Evolutionary conservation across 53 echinoderm and acorn worm species (phyloP).

Genomic region (Pentamera pediparva): DNA sequence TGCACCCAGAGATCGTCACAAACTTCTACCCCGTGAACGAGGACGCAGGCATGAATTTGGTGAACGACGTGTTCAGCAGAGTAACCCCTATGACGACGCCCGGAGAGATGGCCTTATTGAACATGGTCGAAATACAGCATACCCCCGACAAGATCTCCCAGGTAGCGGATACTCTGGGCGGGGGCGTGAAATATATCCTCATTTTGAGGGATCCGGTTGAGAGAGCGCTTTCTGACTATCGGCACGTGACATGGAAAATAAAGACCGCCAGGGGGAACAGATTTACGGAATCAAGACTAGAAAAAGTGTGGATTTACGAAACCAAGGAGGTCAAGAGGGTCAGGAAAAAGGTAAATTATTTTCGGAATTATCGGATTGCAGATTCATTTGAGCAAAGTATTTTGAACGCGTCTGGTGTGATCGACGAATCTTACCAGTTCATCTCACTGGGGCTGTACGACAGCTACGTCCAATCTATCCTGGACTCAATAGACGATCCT

Average conservation of each 20-base stretch:
- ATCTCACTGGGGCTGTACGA: neutral
- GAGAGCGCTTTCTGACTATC: constrained; percentile 19
- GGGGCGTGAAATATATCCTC: neutral
- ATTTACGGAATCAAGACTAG: no score
- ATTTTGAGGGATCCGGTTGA: constrained; percentile 14
- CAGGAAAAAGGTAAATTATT: constrained; percentile 7
- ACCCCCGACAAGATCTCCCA: neutral
- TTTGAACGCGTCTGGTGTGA: neutral
- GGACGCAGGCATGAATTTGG: neutral
- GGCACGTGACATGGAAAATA: constrained; percentile 3
- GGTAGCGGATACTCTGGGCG: neutral
- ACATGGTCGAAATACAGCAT: constrained; percentile 15
- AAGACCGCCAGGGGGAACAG: no score
- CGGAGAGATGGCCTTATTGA: neutral
- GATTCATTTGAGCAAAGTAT: constrained; percentile 15
- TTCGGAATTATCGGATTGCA: constrained; percentile 5
- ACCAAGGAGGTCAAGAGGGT: neutral
- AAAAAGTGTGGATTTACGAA: no score
- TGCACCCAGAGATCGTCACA: constrained; percentile 22
- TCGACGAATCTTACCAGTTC: neutral
- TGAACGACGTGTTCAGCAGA: neutral
- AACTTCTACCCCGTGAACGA: neutral
- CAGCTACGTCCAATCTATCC: neutral
- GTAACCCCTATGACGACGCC: neutral
- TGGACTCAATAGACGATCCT: neutral